Evolutionary conservation across 2,113 vertebrate genomes (phyloP).

Genomic region (Cavia porcellus): DNA sequence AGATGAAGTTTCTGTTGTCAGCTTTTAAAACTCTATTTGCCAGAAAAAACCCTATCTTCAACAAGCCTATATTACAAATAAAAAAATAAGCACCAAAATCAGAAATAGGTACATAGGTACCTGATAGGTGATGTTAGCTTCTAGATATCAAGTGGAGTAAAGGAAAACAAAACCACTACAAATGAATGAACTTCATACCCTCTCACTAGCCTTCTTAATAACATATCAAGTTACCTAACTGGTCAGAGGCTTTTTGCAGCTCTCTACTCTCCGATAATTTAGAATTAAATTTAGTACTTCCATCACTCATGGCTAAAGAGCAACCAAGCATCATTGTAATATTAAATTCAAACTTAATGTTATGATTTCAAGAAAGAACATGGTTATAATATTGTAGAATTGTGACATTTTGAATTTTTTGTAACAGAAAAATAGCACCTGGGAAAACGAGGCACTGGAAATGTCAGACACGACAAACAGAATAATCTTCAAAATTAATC

Average conservation of each 20-base stretch:
- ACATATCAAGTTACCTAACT: neutral
- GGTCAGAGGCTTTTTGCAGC: neutral
- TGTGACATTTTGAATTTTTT: slow-evolving; percentile 18
- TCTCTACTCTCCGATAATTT: neutral
- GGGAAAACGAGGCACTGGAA: slow-evolving; percentile 7
- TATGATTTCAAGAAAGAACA: slow-evolving; percentile 35
- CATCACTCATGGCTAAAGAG: neutral
- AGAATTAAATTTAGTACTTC: slow-evolving; percentile 54
- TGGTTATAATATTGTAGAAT: neutral
- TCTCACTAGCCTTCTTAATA: neutral
- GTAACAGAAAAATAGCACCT: slow-evolving; percentile 21
- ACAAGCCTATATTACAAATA: slow-evolving; percentile 19
- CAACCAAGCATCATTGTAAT: neutral
- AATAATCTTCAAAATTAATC: neutral
- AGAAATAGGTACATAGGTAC: neutral
- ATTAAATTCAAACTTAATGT: slow-evolving; percentile 39
- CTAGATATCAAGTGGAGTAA: neutral
- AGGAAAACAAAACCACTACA: neutral
- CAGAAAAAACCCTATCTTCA: neutral
- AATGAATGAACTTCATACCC: neutral
- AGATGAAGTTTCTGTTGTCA: slow-evolving; percentile 47
- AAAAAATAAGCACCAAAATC: slow-evolving; percentile 38
- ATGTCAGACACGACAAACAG: slow-evolving; percentile 3
- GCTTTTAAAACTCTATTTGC: slow-evolving; percentile 55
- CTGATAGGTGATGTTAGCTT: neutral